Percentiles rank a stretch among this genome's conserved stretches.
phyloP scores from a whole-genome alignment of 2,797 vertebrate genomes.

The Mastacembelus armatus region DNA sequence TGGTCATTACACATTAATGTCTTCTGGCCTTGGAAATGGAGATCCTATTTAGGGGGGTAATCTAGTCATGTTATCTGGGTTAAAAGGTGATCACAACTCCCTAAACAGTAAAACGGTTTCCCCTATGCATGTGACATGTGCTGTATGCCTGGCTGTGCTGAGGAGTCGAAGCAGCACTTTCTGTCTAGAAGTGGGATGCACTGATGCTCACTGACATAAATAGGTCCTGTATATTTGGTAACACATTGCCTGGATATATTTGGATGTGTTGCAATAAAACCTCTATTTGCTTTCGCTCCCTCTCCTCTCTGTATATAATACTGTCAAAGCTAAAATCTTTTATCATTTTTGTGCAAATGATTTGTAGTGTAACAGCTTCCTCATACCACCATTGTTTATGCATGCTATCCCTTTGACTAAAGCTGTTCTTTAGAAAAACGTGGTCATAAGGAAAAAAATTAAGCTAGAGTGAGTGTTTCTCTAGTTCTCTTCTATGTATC shows the following conservation, averaged over 20 bases:
- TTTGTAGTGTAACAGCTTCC: conserved; percentile 28
- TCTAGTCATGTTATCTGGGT: conserved; percentile 56
- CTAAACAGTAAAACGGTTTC: conserved; percentile 43
- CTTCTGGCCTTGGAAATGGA: conserved; percentile 40
- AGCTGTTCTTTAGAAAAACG: conserved; percentile 35
- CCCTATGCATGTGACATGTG: conserved; percentile 25
- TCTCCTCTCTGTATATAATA: conserved; percentile 36
- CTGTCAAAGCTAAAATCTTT: conserved; percentile 37
- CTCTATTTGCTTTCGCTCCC: conserved; percentile 50
- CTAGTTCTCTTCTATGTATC: conserved; percentile 42
- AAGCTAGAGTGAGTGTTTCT: conserved; percentile 26
- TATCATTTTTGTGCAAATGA: conserved; percentile 39
- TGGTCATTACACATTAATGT: conserved; percentile 45
- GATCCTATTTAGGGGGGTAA: conserved; percentile 48
- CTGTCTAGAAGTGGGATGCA: conserved; percentile 76
- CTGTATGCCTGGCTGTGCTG: conserved; percentile 44
- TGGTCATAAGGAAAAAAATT: conserved; percentile 44
- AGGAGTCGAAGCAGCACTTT: conserved; percentile 67
- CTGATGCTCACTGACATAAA: conserved; percentile 85
- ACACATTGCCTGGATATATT: conserved; percentile 80
- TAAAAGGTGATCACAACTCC: conserved; percentile 48
- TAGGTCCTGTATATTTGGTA: conserved; percentile 84
- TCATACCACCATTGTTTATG: conserved; percentile 26
- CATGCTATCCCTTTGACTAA: conserved; percentile 18
- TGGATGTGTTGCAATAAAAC: conserved; percentile 76